These are phyloP conservation scores for Atherinosoma microstoma DNA, from an alignment of 2,797 vertebrate species.

Conservation along the genomic window DNA sequence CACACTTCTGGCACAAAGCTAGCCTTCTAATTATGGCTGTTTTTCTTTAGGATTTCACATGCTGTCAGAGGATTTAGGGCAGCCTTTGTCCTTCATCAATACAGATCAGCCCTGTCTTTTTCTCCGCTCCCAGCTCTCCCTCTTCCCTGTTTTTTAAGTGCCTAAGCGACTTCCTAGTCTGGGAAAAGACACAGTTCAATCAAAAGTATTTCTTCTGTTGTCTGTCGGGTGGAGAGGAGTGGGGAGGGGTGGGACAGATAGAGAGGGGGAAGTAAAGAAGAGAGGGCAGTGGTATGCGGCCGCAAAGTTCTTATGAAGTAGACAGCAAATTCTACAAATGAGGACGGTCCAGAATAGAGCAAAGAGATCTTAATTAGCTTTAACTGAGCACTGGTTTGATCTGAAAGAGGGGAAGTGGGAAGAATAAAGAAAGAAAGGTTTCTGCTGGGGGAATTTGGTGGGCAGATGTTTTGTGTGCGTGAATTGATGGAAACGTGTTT, in stretches of 20 bases:
- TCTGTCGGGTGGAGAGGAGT: slow-evolving; percentile 28
- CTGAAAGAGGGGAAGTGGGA: slow-evolving; percentile 21
- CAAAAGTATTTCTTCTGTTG: slow-evolving; percentile 44
- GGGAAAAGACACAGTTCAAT: slow-evolving; percentile 53
- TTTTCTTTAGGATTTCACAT: slow-evolving; percentile 61
- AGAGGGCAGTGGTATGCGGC: slow-evolving; percentile 40
- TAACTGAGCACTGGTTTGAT: slow-evolving; percentile 41
- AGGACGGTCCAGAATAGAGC: slow-evolving; percentile 15
- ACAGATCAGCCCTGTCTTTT: slow-evolving; percentile 17
- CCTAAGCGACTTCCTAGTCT: slow-evolving; percentile 42
- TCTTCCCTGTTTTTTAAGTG: slow-evolving; percentile 29
- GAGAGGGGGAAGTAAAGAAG: slow-evolving; percentile 22
- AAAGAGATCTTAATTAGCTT: slow-evolving; percentile 19
- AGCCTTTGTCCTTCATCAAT: slow-evolving; percentile 54
- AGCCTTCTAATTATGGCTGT: slow-evolving; percentile 49
- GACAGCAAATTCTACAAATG: slow-evolving; percentile 1
- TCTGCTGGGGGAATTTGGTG: slow-evolving; percentile 52
- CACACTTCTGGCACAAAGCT: slow-evolving; percentile 45
- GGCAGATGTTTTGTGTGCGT: slow-evolving; percentile 55
- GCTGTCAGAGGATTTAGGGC: slow-evolving; percentile 55
- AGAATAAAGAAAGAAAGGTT: slow-evolving; percentile 30
- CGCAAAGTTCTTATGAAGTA: slow-evolving; percentile 22
- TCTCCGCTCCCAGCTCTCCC: slow-evolving; percentile 5
- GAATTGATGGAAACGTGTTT: slow-evolving; percentile 41
- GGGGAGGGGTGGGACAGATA: slow-evolving; percentile 12